Percentiles rank a stretch among this genome's conserved stretches.
Conservation (phyloP, 2,113 vertebrate species). For the Mastomys coucha region DNA sequence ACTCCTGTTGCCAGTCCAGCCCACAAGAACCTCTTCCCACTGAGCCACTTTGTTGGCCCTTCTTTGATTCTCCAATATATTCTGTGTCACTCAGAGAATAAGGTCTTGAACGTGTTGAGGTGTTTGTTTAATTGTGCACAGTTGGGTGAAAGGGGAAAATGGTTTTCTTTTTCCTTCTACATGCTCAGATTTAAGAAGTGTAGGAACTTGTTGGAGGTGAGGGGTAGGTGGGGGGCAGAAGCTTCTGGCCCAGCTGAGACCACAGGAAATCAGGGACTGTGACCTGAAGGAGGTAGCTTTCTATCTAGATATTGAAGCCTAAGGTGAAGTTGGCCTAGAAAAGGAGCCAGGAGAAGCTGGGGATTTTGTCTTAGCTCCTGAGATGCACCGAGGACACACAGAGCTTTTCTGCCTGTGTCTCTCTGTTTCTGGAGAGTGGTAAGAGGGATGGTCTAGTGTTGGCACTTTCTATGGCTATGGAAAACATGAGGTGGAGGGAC, state of each 20-base stretch:
- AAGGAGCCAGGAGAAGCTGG: neutral
- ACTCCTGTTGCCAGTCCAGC: neutral
- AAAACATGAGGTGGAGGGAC: neutral
- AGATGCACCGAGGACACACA: neutral
- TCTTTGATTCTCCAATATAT: neutral
- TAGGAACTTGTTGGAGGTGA: too few species aligned
- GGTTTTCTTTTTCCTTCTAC: neutral
- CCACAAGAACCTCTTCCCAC: neutral
- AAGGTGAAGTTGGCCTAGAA: neutral
- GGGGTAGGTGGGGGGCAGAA: too few species aligned
- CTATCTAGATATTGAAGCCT: neutral
- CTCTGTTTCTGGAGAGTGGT: neutral
- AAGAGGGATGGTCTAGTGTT: neutral
- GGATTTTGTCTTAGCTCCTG: neutral
- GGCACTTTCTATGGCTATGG: neutral
- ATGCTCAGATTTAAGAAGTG: neutral
- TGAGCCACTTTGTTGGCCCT: neutral
- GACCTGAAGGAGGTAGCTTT: neutral
- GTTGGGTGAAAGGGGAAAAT: neutral
- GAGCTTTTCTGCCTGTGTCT: neutral
- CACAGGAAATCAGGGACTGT: neutral
- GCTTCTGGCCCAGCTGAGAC: neutral
- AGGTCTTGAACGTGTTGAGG: neutral
- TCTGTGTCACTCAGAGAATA: neutral
- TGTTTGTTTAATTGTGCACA: neutral